phyloP scores from a whole-genome alignment of 1,140 invertebrate genomes.

The Drosophila kikkawai region DNA sequence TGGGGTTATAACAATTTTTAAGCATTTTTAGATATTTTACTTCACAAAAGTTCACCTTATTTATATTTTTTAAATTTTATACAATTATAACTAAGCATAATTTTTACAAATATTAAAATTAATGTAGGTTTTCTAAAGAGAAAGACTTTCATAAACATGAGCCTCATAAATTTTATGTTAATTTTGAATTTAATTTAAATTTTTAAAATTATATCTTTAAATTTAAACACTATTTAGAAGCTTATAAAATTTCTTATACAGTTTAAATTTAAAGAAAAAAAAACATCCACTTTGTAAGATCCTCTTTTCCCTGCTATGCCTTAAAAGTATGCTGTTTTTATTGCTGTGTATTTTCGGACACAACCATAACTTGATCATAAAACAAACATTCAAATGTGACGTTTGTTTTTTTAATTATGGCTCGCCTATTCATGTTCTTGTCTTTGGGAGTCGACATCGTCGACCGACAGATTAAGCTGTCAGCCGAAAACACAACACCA shows the following conservation, averaged over 20 bases:
- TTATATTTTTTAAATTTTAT: too few relatives aligned
- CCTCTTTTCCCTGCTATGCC: background rate
- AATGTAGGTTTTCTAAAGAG: too few relatives aligned
- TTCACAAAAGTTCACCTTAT: too few relatives aligned
- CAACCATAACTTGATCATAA: constrained; percentile 17
- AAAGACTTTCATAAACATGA: too few relatives aligned
- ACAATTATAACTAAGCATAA: too few relatives aligned
- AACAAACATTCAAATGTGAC: constrained; percentile 67
- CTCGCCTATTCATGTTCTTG: constrained; percentile 70
- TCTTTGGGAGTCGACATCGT: constrained; percentile 37
- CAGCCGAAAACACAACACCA: constrained; percentile 54
- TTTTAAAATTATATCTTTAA: background rate
- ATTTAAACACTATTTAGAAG: background rate
- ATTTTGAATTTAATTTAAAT: background rate
- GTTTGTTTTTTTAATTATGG: constrained; percentile 77
- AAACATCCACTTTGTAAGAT: background rate
- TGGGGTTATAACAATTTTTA: background rate
- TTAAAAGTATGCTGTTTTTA: constrained; percentile 1
- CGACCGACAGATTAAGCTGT: constrained; percentile 69
- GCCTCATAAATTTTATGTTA: too few relatives aligned
- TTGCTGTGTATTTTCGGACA: constrained; percentile 19
- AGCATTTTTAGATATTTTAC: background rate
- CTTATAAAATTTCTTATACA: too few relatives aligned
- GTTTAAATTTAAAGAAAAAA: background rate
- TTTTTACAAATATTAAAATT: too few relatives aligned